A percentile compares a stretch with the other conserved stretches of the same genome.
These are phyloP conservation scores for Chrysomela aeneicollis DNA, from an alignment of 2,888 invertebrate species.

Conservation along the genomic window DNA sequence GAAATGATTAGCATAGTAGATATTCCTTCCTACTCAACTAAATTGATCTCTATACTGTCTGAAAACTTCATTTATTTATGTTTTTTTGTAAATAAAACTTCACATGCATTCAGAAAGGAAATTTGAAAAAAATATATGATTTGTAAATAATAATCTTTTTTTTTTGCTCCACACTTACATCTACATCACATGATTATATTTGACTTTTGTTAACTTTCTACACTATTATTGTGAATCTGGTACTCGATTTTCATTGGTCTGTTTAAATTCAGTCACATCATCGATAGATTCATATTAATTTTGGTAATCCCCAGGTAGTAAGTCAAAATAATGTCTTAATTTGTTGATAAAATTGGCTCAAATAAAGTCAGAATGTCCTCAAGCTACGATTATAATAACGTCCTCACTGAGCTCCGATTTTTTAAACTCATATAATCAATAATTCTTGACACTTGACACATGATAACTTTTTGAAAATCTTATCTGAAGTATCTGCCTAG, in stretches of 20 bases:
- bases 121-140: slow-evolving; percentile 14
- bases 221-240: background rate
- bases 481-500: too few species aligned
- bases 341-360: too few species aligned
- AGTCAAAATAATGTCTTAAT: too few species aligned
- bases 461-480: too few species aligned
- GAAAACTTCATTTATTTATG: slow-evolving; percentile 19
- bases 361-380: too few species aligned
- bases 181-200: slow-evolving; percentile 11
- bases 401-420: too few species aligned
- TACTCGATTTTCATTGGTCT: background rate
- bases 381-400: too few species aligned
- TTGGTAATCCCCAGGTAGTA: too few species aligned
- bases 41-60: slow-evolving; percentile 4
- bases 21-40: slow-evolving; percentile 18
- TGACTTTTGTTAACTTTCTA: slow-evolving; percentile 18
- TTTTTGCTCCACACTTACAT: slow-evolving; percentile 36
- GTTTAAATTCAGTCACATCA: background rate
- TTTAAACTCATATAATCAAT: too few species aligned
- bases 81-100: slow-evolving; percentile 23
- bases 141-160: slow-evolving; percentile 39
- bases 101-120: background rate
- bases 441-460: too few species aligned
- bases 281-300: too few species aligned
- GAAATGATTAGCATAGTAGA: slow-evolving; percentile 28